Percentiles rank a stretch among this genome's conserved stretches.
Conservation (phyloP, 1,140 invertebrate genomes). For the Panulirus ornatus region DNA sequence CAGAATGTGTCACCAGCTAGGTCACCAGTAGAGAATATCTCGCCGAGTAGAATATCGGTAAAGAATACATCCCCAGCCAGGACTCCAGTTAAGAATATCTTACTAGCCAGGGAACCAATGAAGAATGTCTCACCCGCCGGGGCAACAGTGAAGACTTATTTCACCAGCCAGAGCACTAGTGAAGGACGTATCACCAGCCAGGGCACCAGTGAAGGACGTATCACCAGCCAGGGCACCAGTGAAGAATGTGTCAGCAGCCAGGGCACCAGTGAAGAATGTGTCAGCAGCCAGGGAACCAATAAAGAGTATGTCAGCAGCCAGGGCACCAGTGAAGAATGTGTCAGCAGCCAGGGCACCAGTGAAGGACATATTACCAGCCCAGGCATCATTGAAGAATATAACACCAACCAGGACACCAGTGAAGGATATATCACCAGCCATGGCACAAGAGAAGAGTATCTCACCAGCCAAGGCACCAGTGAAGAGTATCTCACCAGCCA, state of each 20-base stretch:
- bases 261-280: slow-evolving; percentile 1
- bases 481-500: background rate
- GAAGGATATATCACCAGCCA: background rate
- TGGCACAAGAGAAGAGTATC: background rate
- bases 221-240: background rate
- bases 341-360: background rate
- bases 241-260: background rate
- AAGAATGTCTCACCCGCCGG: too few relatives aligned
- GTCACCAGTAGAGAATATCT: background rate
- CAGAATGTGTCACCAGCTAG: background rate
- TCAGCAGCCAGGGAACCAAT: background rate
- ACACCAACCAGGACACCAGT: background rate
- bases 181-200: background rate
- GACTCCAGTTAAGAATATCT: background rate
- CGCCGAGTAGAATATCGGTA: background rate
- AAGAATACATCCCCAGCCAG: background rate
- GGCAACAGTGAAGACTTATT: too few relatives aligned
- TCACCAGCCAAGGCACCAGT: background rate
- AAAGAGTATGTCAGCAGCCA: background rate
- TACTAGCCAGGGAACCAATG: too few relatives aligned
- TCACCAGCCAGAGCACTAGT: too few relatives aligned
- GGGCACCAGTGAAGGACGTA: background rate
- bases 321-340: background rate
- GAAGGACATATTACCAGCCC: background rate
- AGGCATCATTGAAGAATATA: too few relatives aligned